A percentile compares a stretch with the other conserved stretches of the same genome.
Conservation (phyloP, 2,113 vertebrate genomes). For the Otolemur garnettii region DNA sequence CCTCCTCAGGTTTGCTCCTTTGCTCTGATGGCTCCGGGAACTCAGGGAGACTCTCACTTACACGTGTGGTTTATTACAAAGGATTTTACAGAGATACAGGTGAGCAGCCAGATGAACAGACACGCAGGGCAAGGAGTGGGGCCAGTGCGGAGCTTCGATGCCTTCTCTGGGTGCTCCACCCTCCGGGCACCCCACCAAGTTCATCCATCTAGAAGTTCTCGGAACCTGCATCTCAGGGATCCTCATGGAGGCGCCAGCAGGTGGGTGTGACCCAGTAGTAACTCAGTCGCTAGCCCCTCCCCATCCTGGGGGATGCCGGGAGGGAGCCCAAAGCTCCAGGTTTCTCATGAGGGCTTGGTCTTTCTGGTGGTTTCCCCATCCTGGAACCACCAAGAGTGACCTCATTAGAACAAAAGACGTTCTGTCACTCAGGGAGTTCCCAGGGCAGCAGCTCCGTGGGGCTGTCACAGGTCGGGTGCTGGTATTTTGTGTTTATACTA, state of each 20-base stretch:
- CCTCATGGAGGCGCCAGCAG: neutral
- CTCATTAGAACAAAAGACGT: too few relatives aligned
- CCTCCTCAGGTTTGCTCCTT: neutral
- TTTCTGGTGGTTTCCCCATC: too few relatives aligned
- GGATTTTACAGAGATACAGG: too few relatives aligned
- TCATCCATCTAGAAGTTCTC: neutral
- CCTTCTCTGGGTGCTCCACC: neutral
- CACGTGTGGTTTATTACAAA: too few relatives aligned
- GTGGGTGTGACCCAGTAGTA: neutral
- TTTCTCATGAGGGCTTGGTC: too few relatives aligned
- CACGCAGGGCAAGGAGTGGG: neutral
- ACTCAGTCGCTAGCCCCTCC: neutral
- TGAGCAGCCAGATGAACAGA: neutral
- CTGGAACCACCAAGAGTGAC: too few relatives aligned
- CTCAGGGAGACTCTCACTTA: too few relatives aligned
- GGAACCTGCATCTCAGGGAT: neutral
- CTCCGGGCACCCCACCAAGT: neutral
- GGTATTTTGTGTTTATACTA: neutral
- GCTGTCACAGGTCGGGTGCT: too few relatives aligned
- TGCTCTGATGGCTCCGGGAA: neutral
- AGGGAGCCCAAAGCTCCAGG: too few relatives aligned
- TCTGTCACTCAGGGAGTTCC: too few relatives aligned
- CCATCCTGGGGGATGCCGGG: neutral
- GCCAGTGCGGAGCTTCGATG: too few relatives aligned
- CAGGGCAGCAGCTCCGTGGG: too few relatives aligned